Evolutionary conservation across 2,888 invertebrate species (phyloP), one percentile per base, ranked within the genome.

Genomic region (Elegia similella): DNA sequence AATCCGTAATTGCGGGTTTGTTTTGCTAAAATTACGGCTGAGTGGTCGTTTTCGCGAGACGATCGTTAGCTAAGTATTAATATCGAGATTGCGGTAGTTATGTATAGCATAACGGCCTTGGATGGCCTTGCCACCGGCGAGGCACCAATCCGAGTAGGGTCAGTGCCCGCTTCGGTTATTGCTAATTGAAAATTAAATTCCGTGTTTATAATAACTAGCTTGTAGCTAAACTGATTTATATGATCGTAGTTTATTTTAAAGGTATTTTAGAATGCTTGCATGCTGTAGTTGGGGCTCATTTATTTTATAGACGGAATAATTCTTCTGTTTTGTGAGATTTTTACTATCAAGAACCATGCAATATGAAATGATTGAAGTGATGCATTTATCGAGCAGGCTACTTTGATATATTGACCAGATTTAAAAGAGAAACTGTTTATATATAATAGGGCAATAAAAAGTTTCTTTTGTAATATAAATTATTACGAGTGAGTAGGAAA

Each of bases 81-180:
- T 68, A 64, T 61, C 13, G 57, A 52, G 56, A 59, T 60, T 65
- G 61, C 60, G 65, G 62, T 65, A 61, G 64, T 67, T 69, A 67
- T 69, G 70, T 71, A 70, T 70, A 70, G 78, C 73, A 76, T 80
- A 82, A 82, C 84, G 85, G 86, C 90, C 89, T 88, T 88, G 88
- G 72, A 63, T 80, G 89, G 83, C 88, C 89, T 90, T 88, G 89
- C 78, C 76, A 69, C 70, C 69, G 78, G 77, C 69, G 63, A 55
- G 60, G 59, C 64, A 44, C 32, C 30, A 56, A 56, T 56, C 42
- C 48, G 16, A 30, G 32, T n/a, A 42, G 60, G 82, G 80, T 81
- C 80, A 78, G 62, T 71, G 78, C 59, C 73, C 74, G 62, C 23
- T 68, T 56, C 60, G 62, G 62, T 69, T 60, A 68, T 67, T 67